A percentile compares a stretch with the other conserved stretches of the same genome.
Conservation (phyloP, 2,888 invertebrate species). For the Syrphus vitripennis region DNA sequence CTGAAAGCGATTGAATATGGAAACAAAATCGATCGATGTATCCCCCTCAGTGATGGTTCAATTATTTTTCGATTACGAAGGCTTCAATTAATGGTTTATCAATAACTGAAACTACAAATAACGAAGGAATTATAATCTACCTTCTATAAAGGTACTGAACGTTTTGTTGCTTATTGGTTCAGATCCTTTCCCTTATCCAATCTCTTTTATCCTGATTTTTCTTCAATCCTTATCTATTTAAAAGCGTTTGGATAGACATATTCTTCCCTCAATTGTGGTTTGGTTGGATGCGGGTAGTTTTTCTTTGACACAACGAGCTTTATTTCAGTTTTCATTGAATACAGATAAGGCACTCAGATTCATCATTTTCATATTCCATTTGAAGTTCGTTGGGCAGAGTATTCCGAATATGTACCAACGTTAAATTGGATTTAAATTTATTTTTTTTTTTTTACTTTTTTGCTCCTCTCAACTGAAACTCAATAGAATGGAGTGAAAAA, state of each 20-base stretch:
- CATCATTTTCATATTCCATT: neutral
- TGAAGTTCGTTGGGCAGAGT: neutral
- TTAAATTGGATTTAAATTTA: constrained; percentile 54
- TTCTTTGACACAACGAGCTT: neutral
- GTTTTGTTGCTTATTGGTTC: constrained; percentile 11
- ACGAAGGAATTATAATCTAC: constrained; percentile 59
- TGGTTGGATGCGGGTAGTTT: neutral
- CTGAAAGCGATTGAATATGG: neutral
- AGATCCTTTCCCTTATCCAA: neutral
- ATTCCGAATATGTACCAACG: neutral
- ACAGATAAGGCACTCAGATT: neutral
- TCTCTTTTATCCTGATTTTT: neutral
- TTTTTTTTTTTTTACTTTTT: neutral
- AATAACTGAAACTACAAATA: constrained; percentile 38
- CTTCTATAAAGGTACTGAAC: constrained; percentile 17
- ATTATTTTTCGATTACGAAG: constrained; percentile 65
- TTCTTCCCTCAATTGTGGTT: neutral
- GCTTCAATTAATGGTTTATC: constrained; percentile 65
- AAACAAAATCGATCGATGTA: constrained; percentile 37
- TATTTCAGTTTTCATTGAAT: neutral
- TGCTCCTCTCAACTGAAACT: neutral
- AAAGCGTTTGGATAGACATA: neutral
- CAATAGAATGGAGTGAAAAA: neutral
- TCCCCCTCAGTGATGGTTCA: constrained; percentile 1
- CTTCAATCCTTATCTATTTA: constrained; percentile 2